phyloP scores from a whole-genome alignment of 2,888 invertebrate genomes.

The Mesorhabditis sp. region DNA sequence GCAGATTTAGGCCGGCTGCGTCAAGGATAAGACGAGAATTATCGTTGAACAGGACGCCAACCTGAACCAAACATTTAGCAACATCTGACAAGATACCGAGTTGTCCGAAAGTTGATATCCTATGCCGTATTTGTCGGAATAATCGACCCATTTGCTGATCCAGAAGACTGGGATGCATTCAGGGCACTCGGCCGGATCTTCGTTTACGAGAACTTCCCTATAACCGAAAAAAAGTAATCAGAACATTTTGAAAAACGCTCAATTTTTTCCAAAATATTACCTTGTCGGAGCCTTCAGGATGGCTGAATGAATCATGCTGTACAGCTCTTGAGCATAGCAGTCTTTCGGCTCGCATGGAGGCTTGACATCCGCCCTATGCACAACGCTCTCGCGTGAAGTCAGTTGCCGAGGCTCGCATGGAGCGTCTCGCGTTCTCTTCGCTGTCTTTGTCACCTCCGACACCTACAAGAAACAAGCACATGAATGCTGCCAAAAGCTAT shows the following conservation, averaged over 20 bases:
- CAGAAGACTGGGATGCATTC: conserved; percentile 90
- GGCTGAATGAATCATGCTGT: background rate
- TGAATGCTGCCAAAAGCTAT: no score
- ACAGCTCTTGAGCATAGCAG: background rate
- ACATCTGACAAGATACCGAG: conserved; percentile 59
- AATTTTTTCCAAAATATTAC: background rate
- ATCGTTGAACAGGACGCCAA: conserved; percentile 98
- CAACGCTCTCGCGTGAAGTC: no score
- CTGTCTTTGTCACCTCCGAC: no score
- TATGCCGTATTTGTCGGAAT: conserved; percentile 98
- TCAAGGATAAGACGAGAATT: conserved; percentile 88
- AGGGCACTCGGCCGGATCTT: conserved; percentile 89
- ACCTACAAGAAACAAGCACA: no score
- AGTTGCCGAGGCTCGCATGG: no score
- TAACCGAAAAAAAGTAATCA: background rate
- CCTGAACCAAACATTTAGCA: conserved; percentile 58
- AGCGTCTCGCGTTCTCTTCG: no score
- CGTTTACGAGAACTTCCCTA: conserved; percentile 22
- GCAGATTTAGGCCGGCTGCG: conserved; percentile 87
- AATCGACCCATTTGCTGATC: conserved; percentile 99
- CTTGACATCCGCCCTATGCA: no score
- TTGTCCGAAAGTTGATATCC: conserved; percentile 98
- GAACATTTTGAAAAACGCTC: no score
- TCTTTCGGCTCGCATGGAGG: background rate
- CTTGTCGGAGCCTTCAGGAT: background rate